A percentile compares a stretch with the other conserved stretches of the same genome.
Conservation (phyloP, 2,888 invertebrate genomes). For the Ptychoptera contaminata region DNA sequence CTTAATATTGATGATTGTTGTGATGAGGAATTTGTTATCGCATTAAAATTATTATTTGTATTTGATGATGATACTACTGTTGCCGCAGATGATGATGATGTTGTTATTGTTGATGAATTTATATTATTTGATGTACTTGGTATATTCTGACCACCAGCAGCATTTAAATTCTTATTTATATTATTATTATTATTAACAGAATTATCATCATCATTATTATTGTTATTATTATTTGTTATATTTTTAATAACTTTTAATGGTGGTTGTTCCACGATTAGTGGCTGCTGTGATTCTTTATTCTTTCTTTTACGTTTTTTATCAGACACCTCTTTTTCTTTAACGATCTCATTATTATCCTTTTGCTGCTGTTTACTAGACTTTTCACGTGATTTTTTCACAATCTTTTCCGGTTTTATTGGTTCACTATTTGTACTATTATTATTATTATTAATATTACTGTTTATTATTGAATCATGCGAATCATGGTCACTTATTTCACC, state of each 20-base stretch:
- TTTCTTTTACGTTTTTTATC: slow-evolving; percentile 49
- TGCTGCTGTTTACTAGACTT: slow-evolving; percentile 22
- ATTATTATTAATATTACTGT: slow-evolving; percentile 13
- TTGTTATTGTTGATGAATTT: slow-evolving; percentile 4
- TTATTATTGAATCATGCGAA: slow-evolving; percentile 17
- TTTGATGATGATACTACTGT: slow-evolving; percentile 6
- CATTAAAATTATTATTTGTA: too few relatives aligned
- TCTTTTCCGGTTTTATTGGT: slow-evolving; percentile 35
- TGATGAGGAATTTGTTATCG: not conserved
- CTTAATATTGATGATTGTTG: not conserved
- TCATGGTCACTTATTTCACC: slow-evolving; percentile 22
- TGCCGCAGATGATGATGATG: slow-evolving; percentile 5
- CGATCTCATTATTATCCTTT: too few relatives aligned
- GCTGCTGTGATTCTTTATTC: slow-evolving; percentile 37
- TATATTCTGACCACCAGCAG: not conserved
- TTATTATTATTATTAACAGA: too few relatives aligned
- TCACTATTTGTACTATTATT: slow-evolving; percentile 13
- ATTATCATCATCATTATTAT: too few relatives aligned
- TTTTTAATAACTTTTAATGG: too few relatives aligned
- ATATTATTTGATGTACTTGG: too few relatives aligned
- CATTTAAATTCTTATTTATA: too few relatives aligned
- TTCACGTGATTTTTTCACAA: slow-evolving; percentile 37
- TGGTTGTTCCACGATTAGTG: too few relatives aligned
- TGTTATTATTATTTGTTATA: too few relatives aligned
- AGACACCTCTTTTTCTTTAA: slow-evolving; percentile 35